Evolutionary conservation across 2,113 vertebrate genomes (phyloP).

Genomic region (Marcusenius ussheri): DNA sequence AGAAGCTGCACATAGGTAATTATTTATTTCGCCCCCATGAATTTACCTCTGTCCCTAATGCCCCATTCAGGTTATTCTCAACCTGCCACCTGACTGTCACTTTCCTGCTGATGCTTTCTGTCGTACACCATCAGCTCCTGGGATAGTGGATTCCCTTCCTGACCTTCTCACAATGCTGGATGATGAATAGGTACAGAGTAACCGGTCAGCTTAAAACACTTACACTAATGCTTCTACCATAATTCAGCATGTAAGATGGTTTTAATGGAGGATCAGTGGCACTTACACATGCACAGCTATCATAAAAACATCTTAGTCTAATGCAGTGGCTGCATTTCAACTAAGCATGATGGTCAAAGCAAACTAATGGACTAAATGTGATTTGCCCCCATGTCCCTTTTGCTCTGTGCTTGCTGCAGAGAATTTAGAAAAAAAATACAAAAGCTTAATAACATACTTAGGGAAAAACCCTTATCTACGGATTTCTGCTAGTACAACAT

Average conservation of each 20-base stretch:
- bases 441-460: neutral
- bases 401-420: neutral
- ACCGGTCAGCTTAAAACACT: neutral
- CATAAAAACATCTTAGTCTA: neutral
- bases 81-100: neutral
- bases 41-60: neutral
- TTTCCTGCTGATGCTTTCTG: neutral
- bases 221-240: neutral
- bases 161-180: neutral
- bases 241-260: neutral
- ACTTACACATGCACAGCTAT: neutral
- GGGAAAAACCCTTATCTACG: neutral
- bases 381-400: neutral
- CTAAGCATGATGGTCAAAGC: neutral
- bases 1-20: neutral
- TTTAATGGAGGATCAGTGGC: neutral
- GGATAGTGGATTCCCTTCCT: neutral
- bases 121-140: neutral
- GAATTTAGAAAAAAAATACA: neutral
- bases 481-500: neutral
- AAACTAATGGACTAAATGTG: neutral
- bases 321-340: neutral
- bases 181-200: neutral
- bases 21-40: neutral
- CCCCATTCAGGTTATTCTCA: neutral